These are phyloP conservation scores for Schrankia costaestrigalis DNA, from an alignment of 2,888 invertebrate species.

Conservation along the genomic window DNA sequence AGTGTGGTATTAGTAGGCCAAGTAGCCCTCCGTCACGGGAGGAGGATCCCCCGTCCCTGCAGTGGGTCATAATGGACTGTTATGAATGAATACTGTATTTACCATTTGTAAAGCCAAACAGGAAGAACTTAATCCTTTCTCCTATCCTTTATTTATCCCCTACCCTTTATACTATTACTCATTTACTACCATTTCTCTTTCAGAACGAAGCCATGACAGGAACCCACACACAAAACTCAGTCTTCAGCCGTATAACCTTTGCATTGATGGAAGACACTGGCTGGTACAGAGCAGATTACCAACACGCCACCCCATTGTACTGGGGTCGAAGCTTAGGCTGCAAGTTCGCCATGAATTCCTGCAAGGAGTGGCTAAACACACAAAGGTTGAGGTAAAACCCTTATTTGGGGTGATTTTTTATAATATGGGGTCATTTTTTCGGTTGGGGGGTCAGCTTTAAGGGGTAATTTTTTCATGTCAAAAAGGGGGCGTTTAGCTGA, in stretches of 20 bases:
- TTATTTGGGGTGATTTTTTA: constrained; percentile 6
- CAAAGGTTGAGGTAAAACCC: constrained; percentile 82
- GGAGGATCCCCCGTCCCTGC: no score
- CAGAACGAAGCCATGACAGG: constrained; percentile 99
- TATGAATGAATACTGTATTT: no score
- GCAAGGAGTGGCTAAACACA: constrained; percentile 96
- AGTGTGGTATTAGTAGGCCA: no score
- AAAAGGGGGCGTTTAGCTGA: no score
- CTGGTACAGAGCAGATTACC: constrained; percentile 96
- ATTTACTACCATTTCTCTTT: neutral
- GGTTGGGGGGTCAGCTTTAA: no score
- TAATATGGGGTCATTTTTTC: constrained; percentile 4
- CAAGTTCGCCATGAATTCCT: constrained; percentile 95
- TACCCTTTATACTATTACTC: neutral
- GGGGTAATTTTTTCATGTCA: neutral
- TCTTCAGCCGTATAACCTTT: constrained; percentile 96
- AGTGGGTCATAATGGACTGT: no score
- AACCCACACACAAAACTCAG: constrained; percentile 98
- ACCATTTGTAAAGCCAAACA: no score
- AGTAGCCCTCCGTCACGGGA: no score
- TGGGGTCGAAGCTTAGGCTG: constrained; percentile 97
- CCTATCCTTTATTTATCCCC: no score
- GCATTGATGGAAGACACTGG: constrained; percentile 99
- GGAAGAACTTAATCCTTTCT: no score
- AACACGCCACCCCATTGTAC: constrained; percentile 90